Evolutionary conservation across 2,797 vertebrate genomes (phyloP).

Genomic region (Botia kubotai): DNA sequence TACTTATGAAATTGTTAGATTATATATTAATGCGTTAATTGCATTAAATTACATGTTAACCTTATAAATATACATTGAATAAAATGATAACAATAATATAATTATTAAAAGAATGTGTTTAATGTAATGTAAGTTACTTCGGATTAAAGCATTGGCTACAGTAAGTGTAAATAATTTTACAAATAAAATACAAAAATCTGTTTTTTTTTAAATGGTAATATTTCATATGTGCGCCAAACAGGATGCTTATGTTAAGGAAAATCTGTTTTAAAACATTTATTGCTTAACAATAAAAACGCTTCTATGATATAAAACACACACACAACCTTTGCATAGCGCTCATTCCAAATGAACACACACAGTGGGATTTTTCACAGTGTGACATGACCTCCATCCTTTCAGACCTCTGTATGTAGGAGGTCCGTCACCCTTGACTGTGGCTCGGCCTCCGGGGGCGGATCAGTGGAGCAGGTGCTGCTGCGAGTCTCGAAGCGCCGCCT

Average conservation of each 20-base stretch:
- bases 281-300: not conserved
- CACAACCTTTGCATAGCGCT: not conserved
- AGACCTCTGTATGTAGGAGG: slow-evolving; percentile 32
- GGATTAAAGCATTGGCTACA: too few relatives aligned
- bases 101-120: too few relatives aligned
- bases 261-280: not conserved
- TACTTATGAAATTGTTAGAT: not conserved
- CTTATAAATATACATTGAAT: too few relatives aligned
- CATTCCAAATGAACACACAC: not conserved
- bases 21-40: too few relatives aligned
- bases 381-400: slow-evolving; percentile 33
- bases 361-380: slow-evolving; percentile 1
- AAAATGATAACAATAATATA: too few relatives aligned
- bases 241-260: not conserved
- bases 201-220: not conserved
- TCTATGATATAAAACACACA: not conserved
- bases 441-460: slow-evolving; percentile 52
- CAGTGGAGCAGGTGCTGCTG: slow-evolving; percentile 52
- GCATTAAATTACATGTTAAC: too few relatives aligned
- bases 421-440: slow-evolving; percentile 46
- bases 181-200: too few relatives aligned
- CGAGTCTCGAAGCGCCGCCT: slow-evolving; percentile 47
- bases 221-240: not conserved
- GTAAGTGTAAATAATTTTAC: too few relatives aligned
- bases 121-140: too few relatives aligned